Evolutionary conservation across 37 sponge, comb jelly and placozoan genomes (phyloP).

Genomic region (Oscarella lobularis): DNA sequence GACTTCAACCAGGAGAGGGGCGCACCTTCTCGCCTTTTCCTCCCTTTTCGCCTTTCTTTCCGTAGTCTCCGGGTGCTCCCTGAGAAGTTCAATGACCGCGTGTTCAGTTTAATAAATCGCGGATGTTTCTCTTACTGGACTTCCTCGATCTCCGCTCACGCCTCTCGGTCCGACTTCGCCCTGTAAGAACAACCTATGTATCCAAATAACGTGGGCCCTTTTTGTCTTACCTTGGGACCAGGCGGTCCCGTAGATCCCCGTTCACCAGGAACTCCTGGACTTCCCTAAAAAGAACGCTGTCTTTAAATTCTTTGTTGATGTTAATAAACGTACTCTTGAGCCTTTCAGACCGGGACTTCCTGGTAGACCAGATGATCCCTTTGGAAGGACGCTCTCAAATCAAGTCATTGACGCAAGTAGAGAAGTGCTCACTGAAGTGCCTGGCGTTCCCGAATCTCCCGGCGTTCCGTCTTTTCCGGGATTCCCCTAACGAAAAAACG

Average conservation of each 20-base stretch:
- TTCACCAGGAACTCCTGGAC: not conserved
- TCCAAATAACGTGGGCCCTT: too few species aligned
- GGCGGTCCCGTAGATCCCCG: not conserved
- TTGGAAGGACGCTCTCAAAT: not conserved
- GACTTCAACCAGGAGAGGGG: not conserved
- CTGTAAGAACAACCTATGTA: too few species aligned
- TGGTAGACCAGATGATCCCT: not conserved
- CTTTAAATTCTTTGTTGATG: too few species aligned
- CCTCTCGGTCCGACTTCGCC: too few species aligned
- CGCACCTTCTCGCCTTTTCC: not conserved
- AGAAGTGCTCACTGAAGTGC: not conserved
- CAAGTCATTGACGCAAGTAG: too few species aligned
- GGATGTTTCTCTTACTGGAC: too few species aligned
- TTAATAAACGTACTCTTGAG: not conserved
- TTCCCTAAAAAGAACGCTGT: not conserved
- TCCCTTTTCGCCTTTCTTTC: not conserved
- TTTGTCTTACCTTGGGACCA: slow-evolving; percentile 1
- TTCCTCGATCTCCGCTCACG: too few species aligned
- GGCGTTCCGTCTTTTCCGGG: not conserved
- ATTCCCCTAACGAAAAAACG: not conserved
- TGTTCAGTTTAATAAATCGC: too few species aligned
- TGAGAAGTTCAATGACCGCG: too few species aligned
- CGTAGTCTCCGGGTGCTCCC: not conserved
- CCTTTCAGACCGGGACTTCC: not conserved
- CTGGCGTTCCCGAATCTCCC: not conserved